phyloP scores from a whole-genome alignment of 1,140 invertebrate species.

The Lepidostoma basale region DNA sequence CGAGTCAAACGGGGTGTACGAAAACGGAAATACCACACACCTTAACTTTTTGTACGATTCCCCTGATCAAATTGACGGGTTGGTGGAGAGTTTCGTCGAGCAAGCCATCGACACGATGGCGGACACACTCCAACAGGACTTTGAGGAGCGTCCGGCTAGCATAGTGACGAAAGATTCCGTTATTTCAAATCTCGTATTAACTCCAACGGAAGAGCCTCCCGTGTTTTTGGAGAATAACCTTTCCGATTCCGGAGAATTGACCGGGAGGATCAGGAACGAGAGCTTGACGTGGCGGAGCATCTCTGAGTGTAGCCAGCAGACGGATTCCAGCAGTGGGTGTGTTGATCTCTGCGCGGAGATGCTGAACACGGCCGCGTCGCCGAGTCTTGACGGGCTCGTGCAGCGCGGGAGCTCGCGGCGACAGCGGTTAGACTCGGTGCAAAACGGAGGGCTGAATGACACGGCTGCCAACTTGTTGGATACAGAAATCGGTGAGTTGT shows the following conservation, averaged over 20 bases:
- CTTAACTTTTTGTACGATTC: conserved; percentile 37
- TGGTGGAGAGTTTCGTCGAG: conserved; percentile 22
- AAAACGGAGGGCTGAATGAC: conserved; percentile 46
- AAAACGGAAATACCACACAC: conserved; percentile 40
- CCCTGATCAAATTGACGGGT: conserved; percentile 34
- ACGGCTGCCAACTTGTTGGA: conserved; percentile 40
- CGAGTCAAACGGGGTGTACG: conserved; percentile 31
- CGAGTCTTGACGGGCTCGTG: conserved; percentile 25
- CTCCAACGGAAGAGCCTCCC: conserved; percentile 35
- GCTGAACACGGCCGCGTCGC: conserved; percentile 36
- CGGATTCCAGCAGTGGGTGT: conserved; percentile 51
- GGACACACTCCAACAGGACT: conserved; percentile 11
- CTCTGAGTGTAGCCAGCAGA: conserved; percentile 57
- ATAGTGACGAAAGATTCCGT: conserved; percentile 23
- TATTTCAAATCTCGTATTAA: conserved; percentile 30
- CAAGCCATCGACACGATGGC: conserved; percentile 37
- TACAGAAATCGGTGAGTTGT: conserved; percentile 41
- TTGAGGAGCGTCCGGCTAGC: conserved; percentile 29
- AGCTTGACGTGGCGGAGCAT: conserved; percentile 56
- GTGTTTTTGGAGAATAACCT: conserved; percentile 31
- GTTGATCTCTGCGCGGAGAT: conserved; percentile 52
- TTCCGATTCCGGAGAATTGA: conserved; percentile 24
- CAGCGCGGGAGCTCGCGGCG: conserved; percentile 46
- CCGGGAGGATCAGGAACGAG: conserved; percentile 30
- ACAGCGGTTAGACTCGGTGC: conserved; percentile 43